These are phyloP conservation scores for Ganaspis brasiliensis DNA, from an alignment of 2,888 invertebrate species.

Conservation along the genomic window DNA sequence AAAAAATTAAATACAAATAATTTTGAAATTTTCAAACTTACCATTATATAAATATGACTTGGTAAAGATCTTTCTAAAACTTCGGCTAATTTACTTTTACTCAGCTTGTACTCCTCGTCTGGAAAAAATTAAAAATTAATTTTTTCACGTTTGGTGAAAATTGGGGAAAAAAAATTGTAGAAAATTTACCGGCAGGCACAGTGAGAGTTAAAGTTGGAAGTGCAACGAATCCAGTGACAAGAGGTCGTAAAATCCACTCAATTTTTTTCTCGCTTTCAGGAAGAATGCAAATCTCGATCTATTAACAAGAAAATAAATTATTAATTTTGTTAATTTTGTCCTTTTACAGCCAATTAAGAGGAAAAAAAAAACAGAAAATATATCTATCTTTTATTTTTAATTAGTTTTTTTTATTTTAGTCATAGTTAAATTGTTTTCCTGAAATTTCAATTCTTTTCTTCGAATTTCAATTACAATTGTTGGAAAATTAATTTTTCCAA, in stretches of 20 bases:
- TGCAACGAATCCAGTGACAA: slow-evolving; percentile 84
- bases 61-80: slow-evolving; percentile 84
- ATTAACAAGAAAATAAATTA: slow-evolving; percentile 49
- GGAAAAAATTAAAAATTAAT: slow-evolving; percentile 48
- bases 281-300: slow-evolving; percentile 81
- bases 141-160: not conserved
- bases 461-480: no score
- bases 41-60: slow-evolving; percentile 86
- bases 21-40: slow-evolving; percentile 68
- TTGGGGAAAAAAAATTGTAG: slow-evolving; percentile 31
- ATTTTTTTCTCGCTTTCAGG: slow-evolving; percentile 85
- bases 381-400: no score
- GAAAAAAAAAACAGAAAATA: no score
- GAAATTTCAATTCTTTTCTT: no score
- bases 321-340: slow-evolving; percentile 14
- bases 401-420: no score
- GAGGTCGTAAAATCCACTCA: slow-evolving; percentile 90
- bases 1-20: not conserved
- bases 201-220: slow-evolving; percentile 82
- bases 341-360: no score
- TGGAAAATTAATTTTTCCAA: no score
- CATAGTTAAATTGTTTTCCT: no score
- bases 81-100: slow-evolving; percentile 82
- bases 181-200: slow-evolving; percentile 75
- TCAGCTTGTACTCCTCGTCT: slow-evolving; percentile 79